These are phyloP conservation scores for Cosmorhoe ocellata DNA, from an alignment of 2,888 invertebrate species.

Conservation along the genomic window DNA sequence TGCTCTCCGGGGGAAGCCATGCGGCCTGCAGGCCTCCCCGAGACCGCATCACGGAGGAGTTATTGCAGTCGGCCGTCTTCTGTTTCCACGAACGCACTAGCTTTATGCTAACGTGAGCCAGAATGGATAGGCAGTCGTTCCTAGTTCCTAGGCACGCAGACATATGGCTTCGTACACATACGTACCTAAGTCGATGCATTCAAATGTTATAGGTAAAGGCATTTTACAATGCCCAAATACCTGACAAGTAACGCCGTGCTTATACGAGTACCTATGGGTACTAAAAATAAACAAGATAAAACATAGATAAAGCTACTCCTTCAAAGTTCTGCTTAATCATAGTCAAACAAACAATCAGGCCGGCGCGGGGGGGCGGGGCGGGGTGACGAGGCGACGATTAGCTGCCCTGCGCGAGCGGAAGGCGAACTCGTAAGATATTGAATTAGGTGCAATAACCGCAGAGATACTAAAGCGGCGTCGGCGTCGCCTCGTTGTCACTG, in stretches of 20 bases:
- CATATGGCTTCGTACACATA: too few species aligned
- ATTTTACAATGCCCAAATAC: conserved; percentile 5
- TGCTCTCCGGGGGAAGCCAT: too few species aligned
- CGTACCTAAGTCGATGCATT: neutral
- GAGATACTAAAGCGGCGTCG: conserved; percentile 3
- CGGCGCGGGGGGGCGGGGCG: neutral
- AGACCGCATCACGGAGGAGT: too few species aligned
- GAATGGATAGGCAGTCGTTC: too few species aligned
- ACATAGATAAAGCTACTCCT: conserved; percentile 23
- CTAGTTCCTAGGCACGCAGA: too few species aligned
- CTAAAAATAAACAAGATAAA: neutral
- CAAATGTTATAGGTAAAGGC: neutral
- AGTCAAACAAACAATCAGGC: conserved; percentile 32
- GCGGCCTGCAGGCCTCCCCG: too few species aligned
- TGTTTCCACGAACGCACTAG: too few species aligned
- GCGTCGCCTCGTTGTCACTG: too few species aligned
- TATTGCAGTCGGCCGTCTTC: too few species aligned
- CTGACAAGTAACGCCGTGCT: neutral
- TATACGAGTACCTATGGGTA: neutral
- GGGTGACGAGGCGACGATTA: conserved; percentile 27
- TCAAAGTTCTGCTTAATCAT: conserved; percentile 21
- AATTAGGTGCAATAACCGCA: conserved; percentile 19
- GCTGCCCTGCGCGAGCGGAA: conserved; percentile 33
- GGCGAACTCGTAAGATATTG: conserved; percentile 27
- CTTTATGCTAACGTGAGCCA: too few species aligned